Evolutionary conservation across 1,140 invertebrate genomes (phyloP), one percentile per base, ranked within the genome.

Genomic region (Cotesia vestalis): DNA sequence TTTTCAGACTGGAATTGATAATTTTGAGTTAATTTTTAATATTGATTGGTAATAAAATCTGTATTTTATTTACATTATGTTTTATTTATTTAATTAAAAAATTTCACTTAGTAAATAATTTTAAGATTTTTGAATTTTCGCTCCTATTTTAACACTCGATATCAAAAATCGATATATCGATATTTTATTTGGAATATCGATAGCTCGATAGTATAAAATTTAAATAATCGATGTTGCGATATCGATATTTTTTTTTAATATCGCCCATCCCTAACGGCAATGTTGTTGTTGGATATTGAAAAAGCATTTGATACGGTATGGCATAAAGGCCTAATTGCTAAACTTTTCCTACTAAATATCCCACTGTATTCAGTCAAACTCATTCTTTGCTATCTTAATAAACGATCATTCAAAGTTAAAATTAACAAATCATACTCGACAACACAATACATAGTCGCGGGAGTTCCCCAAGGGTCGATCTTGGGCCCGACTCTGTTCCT

Each of bases 291-390:
- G 3, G 82, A 83, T 71, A 78, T 83, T 1, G 76, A 81, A 72
- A 79, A 80, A 40, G 80, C 80, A 1, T 84, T 83, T 53, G 80
- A 84, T 57, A 73, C 69, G 81, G 20, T 20, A 20, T 20, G 20
- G 20, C 20, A 20, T 20, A 20, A 20, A 20, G 20, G 20, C 20
- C 20, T 20, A 20, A 20, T 20, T 20, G 20, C 20, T 20, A 2
- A 20, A 20, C 20, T 20, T 20, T 20, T 20, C 17, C 46, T 38
- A 8, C 53, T 66, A 17, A 36, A 77, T 3, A 62, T 76, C 5
- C 78, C 75, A 12, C 20, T 17, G 0, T 73, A 77, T 20, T 20
- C 77, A 66, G 75, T 76, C 0, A 72, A 72, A 75, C 46, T 76
- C 5, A 69, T 78, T 4, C 14, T 73, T 8, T 74, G 72, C 34